Base-by-base conservation (phyloP, 2,113 vertebrate genomes). In the Chionomys nivalis region DNA sequence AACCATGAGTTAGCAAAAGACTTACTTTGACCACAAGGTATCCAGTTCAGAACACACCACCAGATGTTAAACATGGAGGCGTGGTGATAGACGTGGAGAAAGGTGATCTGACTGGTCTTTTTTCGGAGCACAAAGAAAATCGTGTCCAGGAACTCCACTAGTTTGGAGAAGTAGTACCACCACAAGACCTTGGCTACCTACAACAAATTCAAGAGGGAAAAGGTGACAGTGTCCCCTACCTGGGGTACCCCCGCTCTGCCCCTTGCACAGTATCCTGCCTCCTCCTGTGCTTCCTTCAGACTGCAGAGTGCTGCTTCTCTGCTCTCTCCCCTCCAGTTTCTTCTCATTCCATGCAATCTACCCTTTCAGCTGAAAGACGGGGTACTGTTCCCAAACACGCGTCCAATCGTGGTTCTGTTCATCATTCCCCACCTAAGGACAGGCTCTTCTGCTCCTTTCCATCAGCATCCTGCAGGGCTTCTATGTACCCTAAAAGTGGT, bases 81-180 rank as follows among this genome's bases (percentile, higher is more conserved):
- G 7, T 99, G 99, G 96, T 99, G 99, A 97, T 99, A 99, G 10
- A 99, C 99, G 0, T 99, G 99, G 78, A 99, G 99, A 95, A 99
- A 99, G 94, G 99, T 99, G 96, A 99, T 99, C 98, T 99, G 99
- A 96, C 96, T 99, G 91, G 97, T 99, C 97, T 99, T 99, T 94
- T 99, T 99, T 97, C 99, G 98, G 97, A 99, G 96, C 93, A 99
- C 98, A 95, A 99, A 99, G 98, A 99, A 99, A 96, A 99, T 97
- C 1, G 99, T 99, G 98, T 99, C 99, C 97, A 99, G 98, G 96
- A 99, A 99, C 98, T 99, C 99, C 92, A 99, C 98, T 91, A 98
- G 98, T 98, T 99, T 99, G 94, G 99, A 99, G 98, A 99, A 99
- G 97, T 99, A 99, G 98, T 99, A 99, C 99, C 99, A 99, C 99